Evolutionary conservation across 2,797 vertebrate species (phyloP).

Genomic region (Phalloptychus januarius): DNA sequence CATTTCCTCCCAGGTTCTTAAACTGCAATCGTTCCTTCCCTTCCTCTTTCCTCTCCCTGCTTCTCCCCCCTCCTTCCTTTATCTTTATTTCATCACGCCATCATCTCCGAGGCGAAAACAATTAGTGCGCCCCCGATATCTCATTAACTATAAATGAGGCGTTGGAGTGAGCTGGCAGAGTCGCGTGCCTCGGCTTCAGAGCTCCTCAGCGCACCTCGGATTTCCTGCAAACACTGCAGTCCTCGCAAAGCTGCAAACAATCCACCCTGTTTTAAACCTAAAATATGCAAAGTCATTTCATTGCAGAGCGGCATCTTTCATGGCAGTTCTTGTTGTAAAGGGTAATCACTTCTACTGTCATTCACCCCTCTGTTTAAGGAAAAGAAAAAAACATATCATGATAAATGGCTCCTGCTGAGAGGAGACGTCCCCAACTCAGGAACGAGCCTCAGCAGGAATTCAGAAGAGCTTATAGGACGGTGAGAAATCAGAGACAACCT

Average conservation of each 20-base stretch:
- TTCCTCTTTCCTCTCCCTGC: constrained; percentile 5
- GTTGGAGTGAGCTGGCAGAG: constrained; percentile 28
- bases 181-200: too few relatives aligned
- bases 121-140: constrained; percentile 53
- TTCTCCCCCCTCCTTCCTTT: constrained; percentile 51
- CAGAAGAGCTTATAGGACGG: constrained; percentile 38
- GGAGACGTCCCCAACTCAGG: constrained; percentile 24
- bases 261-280: constrained; percentile 22
- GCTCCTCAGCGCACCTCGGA: too few relatives aligned
- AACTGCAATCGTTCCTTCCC: constrained; percentile 1
- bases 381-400: constrained; percentile 34
- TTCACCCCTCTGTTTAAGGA: constrained; percentile 4
- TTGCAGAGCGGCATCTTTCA: constrained; percentile 40
- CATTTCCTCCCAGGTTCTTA: constrained; percentile 28
- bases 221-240: background rate
- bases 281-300: constrained; percentile 14
- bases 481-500: constrained; percentile 23
- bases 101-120: constrained; percentile 65
- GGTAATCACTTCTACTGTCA: constrained; percentile 20
- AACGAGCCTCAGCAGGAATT: constrained; percentile 42
- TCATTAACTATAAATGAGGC: constrained; percentile 65
- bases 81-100: constrained; percentile 75
- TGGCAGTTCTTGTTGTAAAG: constrained; percentile 27
- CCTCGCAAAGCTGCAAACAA: constrained; percentile 30
- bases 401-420: constrained; percentile 47